Base-by-base conservation (phyloP, 2,113 vertebrate species). In the Arvicanthis niloticus region DNA sequence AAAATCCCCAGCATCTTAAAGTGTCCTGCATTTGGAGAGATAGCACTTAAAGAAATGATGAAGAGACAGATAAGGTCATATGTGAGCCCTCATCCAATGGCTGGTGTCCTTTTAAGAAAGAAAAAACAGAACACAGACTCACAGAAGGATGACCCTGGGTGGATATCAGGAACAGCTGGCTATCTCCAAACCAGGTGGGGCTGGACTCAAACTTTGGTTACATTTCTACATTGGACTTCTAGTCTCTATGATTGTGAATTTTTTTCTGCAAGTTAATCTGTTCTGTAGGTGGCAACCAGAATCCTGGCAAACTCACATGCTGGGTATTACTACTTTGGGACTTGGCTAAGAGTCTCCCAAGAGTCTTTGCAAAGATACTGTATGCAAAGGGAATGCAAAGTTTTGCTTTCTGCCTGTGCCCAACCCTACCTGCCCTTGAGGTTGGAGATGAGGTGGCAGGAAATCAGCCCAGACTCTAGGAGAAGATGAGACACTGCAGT, bases 131-230 rank as follows among this genome's bases (percentile, higher is more conserved):
- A 87, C 3, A 42, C 5, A 26, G 31, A 45, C 17, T 15, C 24
- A 29, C 9, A 89, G 3, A 26, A 65, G 17, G 17, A 75, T 45
- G 48, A 72, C 31, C 34, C 2, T 2, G 22, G 56, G 60, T n/a
- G 12, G 68, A 22, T 11, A 7, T 11, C 26, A 12, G 17, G 19
- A 42, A 26, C 65, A 11, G 76, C 40, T 1, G 0, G 48, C 5
- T 7, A 0, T 12, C 7, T n/a, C 1, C 0, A 13, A 37, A 58
- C n/a, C 17, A 34, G 68, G 37, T 72, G 34, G 7, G 24, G 34
- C 67, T 6, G 58, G 45, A 89, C 51, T 15, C 16, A n/a, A 56
- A 4, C 34, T 42, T 21, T 34, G 7, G 1, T 12, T 21, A 53
- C 0, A 56, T 31, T 26, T 53, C 48, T 4, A 42, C 21, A 45